phyloP scores from a whole-genome alignment of 2,113 vertebrate genomes.

The Saguinus midas region DNA sequence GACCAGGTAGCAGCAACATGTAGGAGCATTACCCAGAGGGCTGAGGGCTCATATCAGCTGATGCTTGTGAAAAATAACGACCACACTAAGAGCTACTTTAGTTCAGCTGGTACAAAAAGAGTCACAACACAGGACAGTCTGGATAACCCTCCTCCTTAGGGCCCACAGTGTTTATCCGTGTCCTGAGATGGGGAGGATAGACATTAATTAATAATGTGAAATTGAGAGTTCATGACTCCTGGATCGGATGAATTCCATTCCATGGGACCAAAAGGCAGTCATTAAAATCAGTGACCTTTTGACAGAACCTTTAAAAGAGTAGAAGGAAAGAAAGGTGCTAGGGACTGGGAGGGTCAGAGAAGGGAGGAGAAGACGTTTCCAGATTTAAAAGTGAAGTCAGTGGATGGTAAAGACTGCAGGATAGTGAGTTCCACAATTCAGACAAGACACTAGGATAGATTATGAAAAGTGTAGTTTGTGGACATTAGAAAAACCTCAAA shows the following conservation, averaged over 20 bases:
- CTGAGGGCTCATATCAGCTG: background rate
- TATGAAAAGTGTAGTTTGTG: background rate
- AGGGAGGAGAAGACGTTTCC: background rate
- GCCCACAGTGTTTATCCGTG: background rate
- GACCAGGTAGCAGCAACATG: background rate
- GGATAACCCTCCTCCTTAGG: background rate
- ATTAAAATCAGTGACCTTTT: background rate
- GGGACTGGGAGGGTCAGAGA: background rate
- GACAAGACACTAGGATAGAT: background rate
- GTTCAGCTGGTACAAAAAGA: background rate
- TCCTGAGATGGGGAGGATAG: background rate
- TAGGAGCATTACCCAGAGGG: background rate
- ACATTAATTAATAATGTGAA: background rate
- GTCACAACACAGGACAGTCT: background rate
- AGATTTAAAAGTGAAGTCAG: background rate
- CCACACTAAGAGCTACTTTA: background rate
- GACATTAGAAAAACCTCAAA: background rate
- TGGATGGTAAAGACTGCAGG: background rate
- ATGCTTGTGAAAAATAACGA: background rate
- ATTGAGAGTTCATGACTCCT: background rate
- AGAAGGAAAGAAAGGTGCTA: background rate
- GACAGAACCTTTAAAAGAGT: background rate
- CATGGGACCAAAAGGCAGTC: background rate
- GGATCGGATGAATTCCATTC: background rate
- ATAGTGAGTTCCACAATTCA: background rate